A percentile compares a stretch with the other conserved stretches of the same genome.
Evolutionary conservation across 1,140 invertebrate genomes (phyloP).

Genomic region (Hyles vespertilio): DNA sequence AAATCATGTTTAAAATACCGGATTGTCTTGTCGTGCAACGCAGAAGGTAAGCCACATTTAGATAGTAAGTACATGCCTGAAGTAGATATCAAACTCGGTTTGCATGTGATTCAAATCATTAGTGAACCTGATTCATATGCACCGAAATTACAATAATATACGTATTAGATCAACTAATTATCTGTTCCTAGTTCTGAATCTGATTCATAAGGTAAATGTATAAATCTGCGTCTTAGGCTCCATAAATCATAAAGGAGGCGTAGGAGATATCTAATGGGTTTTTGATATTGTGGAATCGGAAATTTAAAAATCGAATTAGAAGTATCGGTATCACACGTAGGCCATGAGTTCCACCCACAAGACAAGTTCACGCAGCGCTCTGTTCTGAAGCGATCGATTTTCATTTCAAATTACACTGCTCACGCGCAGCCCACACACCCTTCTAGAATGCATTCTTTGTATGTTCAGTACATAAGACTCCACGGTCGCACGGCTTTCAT

Average conservation of each 20-base stretch:
- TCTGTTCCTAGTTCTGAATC: neutral
- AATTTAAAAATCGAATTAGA: constrained; percentile 34
- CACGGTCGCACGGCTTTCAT: constrained; percentile 41
- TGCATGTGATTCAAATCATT: constrained; percentile 9
- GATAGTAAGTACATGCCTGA: constrained; percentile 4
- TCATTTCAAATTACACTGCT: constrained; percentile 66
- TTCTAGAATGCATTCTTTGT: constrained; percentile 37
- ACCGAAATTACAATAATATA: too few relatives aligned
- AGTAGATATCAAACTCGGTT: constrained; percentile 3
- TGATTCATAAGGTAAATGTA: neutral
- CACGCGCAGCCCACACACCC: constrained; percentile 44
- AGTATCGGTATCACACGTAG: constrained; percentile 42
- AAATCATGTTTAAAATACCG: constrained; percentile 21
- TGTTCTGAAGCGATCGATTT: constrained; percentile 62
- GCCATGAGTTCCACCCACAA: constrained; percentile 51
- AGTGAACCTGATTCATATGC: neutral
- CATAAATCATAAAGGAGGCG: constrained; percentile 43
- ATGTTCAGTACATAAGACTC: constrained; percentile 35
- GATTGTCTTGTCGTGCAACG: constrained; percentile 8
- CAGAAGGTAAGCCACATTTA: constrained; percentile 10
- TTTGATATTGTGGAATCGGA: constrained; percentile 34
- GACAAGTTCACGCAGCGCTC: constrained; percentile 49
- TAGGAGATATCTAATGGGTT: constrained; percentile 37
- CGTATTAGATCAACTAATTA: too few relatives aligned
- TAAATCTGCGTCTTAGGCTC: constrained; percentile 4